A percentile compares a stretch with the other conserved stretches of the same genome.
phyloP scores from a whole-genome alignment of 1,140 invertebrate species.

The Ceratoteleas bidentatus region DNA sequence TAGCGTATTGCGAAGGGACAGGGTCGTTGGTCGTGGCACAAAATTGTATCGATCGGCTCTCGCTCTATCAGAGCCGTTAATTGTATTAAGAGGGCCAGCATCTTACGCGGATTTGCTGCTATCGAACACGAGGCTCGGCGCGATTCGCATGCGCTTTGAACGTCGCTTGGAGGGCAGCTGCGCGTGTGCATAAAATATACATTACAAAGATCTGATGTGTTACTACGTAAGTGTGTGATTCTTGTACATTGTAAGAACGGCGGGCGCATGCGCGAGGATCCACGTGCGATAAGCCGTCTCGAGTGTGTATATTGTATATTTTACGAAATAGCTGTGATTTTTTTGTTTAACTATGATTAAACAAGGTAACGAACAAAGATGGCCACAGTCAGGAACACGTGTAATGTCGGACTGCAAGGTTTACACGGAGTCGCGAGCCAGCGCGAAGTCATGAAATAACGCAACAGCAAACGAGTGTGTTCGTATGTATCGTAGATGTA shows the following conservation, averaged over 20 bases:
- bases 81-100: constrained; percentile 28
- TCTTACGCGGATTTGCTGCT: not conserved
- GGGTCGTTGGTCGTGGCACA: not conserved
- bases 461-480: no score
- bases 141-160: constrained; percentile 5
- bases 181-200: constrained; percentile 62
- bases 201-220: constrained; percentile 68
- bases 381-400: no score
- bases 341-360: constrained; percentile 44
- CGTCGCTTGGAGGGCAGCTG: constrained; percentile 48
- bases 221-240: constrained; percentile 68
- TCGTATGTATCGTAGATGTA: constrained; percentile 48
- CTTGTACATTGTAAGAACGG: constrained; percentile 68
- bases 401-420: no score
- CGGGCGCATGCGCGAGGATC: constrained; percentile 43
- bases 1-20: not conserved
- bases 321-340: constrained; percentile 72
- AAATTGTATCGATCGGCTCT: constrained; percentile 43
- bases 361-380: not conserved
- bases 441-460: no score
- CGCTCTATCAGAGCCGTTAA: constrained; percentile 14
- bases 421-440: no score
- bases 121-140: not conserved
- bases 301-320: constrained; percentile 72
- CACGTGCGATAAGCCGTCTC: constrained; percentile 44